Evolutionary conservation across 2,797 vertebrate genomes (phyloP).

Genomic region (Aselliscus stoliczkanus): DNA sequence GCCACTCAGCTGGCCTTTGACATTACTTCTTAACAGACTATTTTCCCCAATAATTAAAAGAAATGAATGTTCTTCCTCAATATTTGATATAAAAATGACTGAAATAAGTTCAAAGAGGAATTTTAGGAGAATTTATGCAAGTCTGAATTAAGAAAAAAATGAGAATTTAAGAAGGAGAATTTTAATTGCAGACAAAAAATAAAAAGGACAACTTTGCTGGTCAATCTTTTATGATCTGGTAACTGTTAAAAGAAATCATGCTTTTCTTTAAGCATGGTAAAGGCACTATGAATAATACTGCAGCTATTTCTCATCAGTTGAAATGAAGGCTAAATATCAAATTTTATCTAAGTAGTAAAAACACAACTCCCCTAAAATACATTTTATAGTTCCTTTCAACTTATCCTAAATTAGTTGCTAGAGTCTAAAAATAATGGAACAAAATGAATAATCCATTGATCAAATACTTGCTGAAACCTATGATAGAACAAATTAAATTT

Average conservation of each 20-base stretch:
- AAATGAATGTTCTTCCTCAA: neutral
- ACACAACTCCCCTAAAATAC: constrained; percentile 64
- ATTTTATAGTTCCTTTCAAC: constrained; percentile 69
- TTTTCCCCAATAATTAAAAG: neutral
- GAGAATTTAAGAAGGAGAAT: neutral
- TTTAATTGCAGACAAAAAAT: neutral
- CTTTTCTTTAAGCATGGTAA: constrained; percentile 45
- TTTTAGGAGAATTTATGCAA: neutral
- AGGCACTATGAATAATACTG: constrained; percentile 45
- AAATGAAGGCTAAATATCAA: constrained; percentile 65
- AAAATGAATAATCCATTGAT: constrained; percentile 69
- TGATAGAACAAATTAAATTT: constrained; percentile 69
- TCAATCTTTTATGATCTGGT: neutral
- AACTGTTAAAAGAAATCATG: neutral
- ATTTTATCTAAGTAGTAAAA: constrained; percentile 70
- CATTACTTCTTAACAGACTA: neutral
- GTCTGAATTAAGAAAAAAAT: neutral
- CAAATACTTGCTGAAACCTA: constrained; percentile 73
- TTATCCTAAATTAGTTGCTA: constrained; percentile 73
- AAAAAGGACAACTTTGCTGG: neutral
- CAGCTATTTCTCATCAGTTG: constrained; percentile 58
- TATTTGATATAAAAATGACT: neutral
- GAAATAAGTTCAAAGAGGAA: neutral
- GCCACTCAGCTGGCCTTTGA: too few species aligned
- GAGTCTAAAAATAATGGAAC: constrained; percentile 61